Base-by-base conservation (phyloP, 2,888 invertebrate genomes). In the Emmelina monodactyla region DNA sequence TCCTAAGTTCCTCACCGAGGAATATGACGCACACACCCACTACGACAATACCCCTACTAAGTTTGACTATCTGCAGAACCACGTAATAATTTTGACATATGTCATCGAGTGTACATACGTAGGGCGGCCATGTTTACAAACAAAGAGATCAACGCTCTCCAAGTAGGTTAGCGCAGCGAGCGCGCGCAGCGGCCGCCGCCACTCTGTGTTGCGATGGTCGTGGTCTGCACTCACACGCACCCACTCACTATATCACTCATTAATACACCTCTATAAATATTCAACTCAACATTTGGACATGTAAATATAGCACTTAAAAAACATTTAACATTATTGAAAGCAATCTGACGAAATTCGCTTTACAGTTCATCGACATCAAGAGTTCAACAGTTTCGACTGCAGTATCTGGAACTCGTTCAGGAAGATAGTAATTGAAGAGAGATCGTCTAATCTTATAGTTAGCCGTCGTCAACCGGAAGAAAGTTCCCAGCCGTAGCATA, bases 61-160 rank as follows among this genome's bases (percentile, higher is more conserved):
- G n/a, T n/a, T n/a, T n/a, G n/a, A n/a, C n/a, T n/a, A n/a, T n/a
- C n/a, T n/a, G n/a, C n/a, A n/a, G n/a, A n/a, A n/a, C n/a, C n/a
- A n/a, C n/a, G n/a, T n/a, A n/a, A n/a, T n/a, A n/a, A n/a, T n/a
- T n/a, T n/a, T n/a, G n/a, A n/a, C n/a, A n/a, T n/a, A n/a, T n/a
- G n/a, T n/a, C n/a, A n/a, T n/a, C n/a, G n/a, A n/a, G n/a, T n/a
- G 37, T 36, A 40, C 35, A 34, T 40, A 40, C 41, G 41, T 45
- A 52, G 55, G 54, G 54, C 51, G 48, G 49, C 64, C 69, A 67
- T 80, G 80, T 80, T 81, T 80, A 79, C 73, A 78, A 81, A 81
- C 80, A 81, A 78, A 69, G 66, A 76, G 80, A 80, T 72, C 79
- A 81, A 80, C 58, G 80, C 54, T 61, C 80, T 62, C 60, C 56